Percentiles rank a stretch among this genome's conserved stretches.
Evolutionary conservation across 64 coral and sea anemone species (phyloP).

Genomic region (Cladopsammia gracilis): DNA sequence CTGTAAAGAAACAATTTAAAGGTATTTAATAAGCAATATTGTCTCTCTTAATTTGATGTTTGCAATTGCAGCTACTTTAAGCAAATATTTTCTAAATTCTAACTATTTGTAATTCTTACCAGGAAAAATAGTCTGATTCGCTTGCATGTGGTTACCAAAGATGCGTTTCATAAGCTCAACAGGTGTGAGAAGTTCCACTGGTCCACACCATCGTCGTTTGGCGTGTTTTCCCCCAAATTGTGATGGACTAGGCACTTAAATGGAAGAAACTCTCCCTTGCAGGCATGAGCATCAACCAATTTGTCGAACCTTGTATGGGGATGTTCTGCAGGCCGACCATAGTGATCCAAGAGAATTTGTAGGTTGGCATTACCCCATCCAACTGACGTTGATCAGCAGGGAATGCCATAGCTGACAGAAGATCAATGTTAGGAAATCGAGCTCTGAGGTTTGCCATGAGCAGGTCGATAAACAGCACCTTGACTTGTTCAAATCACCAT

Average conservation of each 20-base stretch:
- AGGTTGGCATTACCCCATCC: constrained; percentile 33
- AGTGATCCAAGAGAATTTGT: constrained; percentile 8
- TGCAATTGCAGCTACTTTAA: no score
- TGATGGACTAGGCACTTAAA: constrained; percentile 14
- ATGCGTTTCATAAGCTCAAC: constrained; percentile 28
- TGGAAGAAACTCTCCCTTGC: constrained; percentile 7
- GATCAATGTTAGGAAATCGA: constrained; percentile 26
- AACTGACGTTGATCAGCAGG: constrained; percentile 47
- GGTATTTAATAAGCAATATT: no score
- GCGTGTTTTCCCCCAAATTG: not conserved
- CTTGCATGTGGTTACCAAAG: constrained; percentile 36
- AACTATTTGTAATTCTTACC: no score
- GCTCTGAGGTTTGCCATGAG: constrained; percentile 43
- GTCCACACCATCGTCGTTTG: constrained; percentile 4
- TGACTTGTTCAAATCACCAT: not conserved
- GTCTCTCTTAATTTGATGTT: no score
- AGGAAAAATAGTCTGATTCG: constrained; percentile 38
- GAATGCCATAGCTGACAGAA: constrained; percentile 48
- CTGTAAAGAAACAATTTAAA: constrained; percentile 17
- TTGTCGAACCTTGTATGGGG: not conserved
- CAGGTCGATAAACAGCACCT: constrained; percentile 32
- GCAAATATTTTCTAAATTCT: no score
- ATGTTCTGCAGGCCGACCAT: constrained; percentile 1
- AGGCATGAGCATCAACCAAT: not conserved
- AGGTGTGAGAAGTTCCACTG: constrained; percentile 25